These are phyloP conservation scores for Bombus waltoni DNA, from an alignment of 1,140 invertebrate genomes.

Conservation along the genomic window DNA sequence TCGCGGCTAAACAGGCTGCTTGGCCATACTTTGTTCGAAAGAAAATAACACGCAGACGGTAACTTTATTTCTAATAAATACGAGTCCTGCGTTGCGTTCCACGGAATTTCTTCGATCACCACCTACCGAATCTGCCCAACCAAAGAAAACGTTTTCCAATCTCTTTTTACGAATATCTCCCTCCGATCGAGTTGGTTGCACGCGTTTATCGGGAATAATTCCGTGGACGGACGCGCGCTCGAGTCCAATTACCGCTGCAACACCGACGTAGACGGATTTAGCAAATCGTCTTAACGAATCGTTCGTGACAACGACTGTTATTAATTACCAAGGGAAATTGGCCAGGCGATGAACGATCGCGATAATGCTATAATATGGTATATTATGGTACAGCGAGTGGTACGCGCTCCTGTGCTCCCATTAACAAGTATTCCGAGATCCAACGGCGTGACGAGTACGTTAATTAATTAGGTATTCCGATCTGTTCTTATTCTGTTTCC, in stretches of 20 bases:
- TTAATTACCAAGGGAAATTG: slow-evolving; percentile 43
- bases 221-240: too few species aligned
- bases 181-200: not conserved
- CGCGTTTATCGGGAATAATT: not conserved
- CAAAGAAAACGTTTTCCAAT: not conserved
- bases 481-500: slow-evolving; percentile 54
- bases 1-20: too few species aligned
- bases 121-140: too few species aligned
- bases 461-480: slow-evolving; percentile 73
- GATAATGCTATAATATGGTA: not conserved
- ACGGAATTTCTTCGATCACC: too few species aligned
- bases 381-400: slow-evolving; percentile 63
- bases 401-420: slow-evolving; percentile 74
- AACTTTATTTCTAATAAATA: too few species aligned
- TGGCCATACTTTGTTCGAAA: rapidly evolving
- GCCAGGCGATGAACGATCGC: slow-evolving; percentile 2
- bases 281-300: slow-evolving; percentile 4
- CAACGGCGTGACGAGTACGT: slow-evolving; percentile 60
- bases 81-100: too few species aligned
- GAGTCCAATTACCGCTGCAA: not conserved
- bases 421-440: slow-evolving; percentile 81
- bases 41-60: rapidly evolving
- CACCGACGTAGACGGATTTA: not conserved
- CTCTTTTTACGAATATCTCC: not conserved
- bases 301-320: slow-evolving; percentile 30